Base-by-base conservation (phyloP, 1,140 invertebrate genomes). In the Drosophila sp. region DNA sequence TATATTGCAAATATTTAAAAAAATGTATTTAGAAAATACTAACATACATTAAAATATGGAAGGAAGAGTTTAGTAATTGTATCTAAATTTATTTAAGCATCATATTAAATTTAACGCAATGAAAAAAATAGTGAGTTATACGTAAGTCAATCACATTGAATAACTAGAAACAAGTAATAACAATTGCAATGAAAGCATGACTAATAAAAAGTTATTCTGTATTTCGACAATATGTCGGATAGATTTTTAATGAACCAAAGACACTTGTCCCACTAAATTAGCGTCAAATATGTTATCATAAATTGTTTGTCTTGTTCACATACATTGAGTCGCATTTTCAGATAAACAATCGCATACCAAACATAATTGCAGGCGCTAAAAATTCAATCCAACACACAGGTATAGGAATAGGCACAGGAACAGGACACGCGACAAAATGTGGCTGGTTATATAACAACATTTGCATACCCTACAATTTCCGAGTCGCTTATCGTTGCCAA, bases 391-490 rank as follows among this genome's bases (percentile, higher is more conserved):
- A 32, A 18, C 14, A 45, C 27, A 51, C 57, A 27, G 21, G 27
- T 1, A 21, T 3, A 54, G 6, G 8, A 13, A 36, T 3, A 54
- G 6, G 8, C 7, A 36, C 27, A n/a, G 11, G 29, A 7, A 18
- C 34, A 63, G 71, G 67, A 76, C 82, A 86, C 82, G 75, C 83
- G 83, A 86, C 82, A 64, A 36, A 62, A 53, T 25, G 62, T 46
- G 64, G 21, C 18, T 36, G 45, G 27, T 21, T 54, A 63, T 63
- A 75, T 59, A 48, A 62, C 34, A 87, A 67, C 82, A 87, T 86
- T 86, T 86, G 82, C 82, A 87, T 86, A 86, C 82, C 75, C 82
- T 86, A 87, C 70, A 86, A 86, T 86, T 87, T 81, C 11, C 50
- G 65, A 65, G 46, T 70, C 11, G 43, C 75, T 86, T 86, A 86